Evolutionary conservation across 2,888 invertebrate genomes (phyloP).

Genomic region (Ethmia dodecea): DNA sequence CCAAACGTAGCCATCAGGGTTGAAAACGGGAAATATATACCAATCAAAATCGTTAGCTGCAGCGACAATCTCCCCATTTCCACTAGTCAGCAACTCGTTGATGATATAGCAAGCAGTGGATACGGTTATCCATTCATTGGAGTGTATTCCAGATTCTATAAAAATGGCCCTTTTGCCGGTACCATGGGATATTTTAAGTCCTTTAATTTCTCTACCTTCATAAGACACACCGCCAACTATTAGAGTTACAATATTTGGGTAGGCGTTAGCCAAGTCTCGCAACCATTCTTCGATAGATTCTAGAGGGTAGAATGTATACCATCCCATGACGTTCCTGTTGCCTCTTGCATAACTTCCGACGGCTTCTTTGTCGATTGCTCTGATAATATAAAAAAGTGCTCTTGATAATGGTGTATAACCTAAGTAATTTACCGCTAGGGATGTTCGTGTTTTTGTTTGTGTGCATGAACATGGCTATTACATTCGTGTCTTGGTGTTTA

Average conservation of each 20-base stretch:
- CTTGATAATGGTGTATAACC: background rate
- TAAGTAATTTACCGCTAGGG: background rate
- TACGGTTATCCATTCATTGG: conserved; percentile 86
- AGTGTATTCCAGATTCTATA: conserved; percentile 79
- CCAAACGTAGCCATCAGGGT: conserved; percentile 87
- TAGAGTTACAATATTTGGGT: conserved; percentile 60
- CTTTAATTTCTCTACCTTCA: conserved; percentile 62
- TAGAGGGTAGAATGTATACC: conserved; percentile 79
- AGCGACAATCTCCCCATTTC: conserved; percentile 50
- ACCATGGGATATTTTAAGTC: conserved; percentile 66
- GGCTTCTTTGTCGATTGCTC: conserved; percentile 69
- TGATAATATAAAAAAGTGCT: conserved; percentile 25
- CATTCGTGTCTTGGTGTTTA: too few species aligned
- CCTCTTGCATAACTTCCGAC: conserved; percentile 38
- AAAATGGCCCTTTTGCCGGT: conserved; percentile 44
- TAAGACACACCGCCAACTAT: conserved; percentile 57
- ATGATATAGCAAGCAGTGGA: conserved; percentile 79
- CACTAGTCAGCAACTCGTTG: conserved; percentile 79
- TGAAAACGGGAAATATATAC: conserved; percentile 85
- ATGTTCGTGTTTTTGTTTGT: background rate
- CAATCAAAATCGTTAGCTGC: conserved; percentile 80
- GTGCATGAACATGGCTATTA: background rate
- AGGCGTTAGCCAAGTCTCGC: conserved; percentile 54
- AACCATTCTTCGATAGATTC: conserved; percentile 79
- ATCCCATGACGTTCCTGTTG: conserved; percentile 55